Evolutionary conservation across 1,140 invertebrate genomes (phyloP).

Genomic region (Drosophila lowei): DNA sequence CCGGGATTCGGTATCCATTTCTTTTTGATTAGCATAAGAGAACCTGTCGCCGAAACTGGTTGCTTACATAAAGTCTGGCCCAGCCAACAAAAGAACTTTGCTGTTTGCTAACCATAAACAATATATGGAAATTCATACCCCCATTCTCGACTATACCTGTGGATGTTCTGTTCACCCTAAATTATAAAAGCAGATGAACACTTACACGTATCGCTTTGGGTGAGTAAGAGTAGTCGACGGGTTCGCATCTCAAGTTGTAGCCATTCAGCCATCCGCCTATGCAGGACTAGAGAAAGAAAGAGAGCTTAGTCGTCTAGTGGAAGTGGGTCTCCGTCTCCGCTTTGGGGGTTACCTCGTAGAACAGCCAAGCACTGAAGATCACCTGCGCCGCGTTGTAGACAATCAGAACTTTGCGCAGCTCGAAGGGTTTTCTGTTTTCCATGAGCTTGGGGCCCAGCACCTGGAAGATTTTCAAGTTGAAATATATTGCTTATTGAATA

Average conservation of each 20-base stretch:
- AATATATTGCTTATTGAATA: not conserved
- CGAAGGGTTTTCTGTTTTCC: slow-evolving; percentile 94
- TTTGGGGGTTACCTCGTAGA: slow-evolving; percentile 88
- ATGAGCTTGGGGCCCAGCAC: slow-evolving; percentile 92
- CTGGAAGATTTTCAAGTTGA: slow-evolving; percentile 79
- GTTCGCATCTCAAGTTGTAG: slow-evolving; percentile 94
- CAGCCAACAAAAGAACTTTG: slow-evolving; percentile 55
- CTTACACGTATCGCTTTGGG: slow-evolving; percentile 92
- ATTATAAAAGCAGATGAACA: slow-evolving; percentile 62
- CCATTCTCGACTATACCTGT: slow-evolving; percentile 9
- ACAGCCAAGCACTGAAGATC: slow-evolving; percentile 92
- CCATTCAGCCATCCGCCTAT: slow-evolving; percentile 88
- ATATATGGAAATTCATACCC: slow-evolving; percentile 22
- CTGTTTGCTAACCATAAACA: slow-evolving; percentile 33
- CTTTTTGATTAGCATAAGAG: slow-evolving; percentile 69
- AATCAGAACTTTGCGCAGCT: slow-evolving; percentile 91
- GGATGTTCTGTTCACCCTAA: slow-evolving; percentile 4
- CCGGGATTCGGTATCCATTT: slow-evolving; percentile 29
- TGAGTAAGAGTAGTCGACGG: slow-evolving; percentile 92
- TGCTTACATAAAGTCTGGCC: slow-evolving; percentile 66
- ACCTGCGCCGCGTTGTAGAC: slow-evolving; percentile 95
- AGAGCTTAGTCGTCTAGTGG: slow-evolving; percentile 10
- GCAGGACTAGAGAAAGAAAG: slow-evolving; percentile 84
- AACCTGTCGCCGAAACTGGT: slow-evolving; percentile 68
- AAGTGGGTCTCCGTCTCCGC: not conserved